Percentiles rank a stretch among this genome's conserved stretches.
Conservation (phyloP, 1,140 invertebrate genomes). For the Asbolus verrucosus region DNA sequence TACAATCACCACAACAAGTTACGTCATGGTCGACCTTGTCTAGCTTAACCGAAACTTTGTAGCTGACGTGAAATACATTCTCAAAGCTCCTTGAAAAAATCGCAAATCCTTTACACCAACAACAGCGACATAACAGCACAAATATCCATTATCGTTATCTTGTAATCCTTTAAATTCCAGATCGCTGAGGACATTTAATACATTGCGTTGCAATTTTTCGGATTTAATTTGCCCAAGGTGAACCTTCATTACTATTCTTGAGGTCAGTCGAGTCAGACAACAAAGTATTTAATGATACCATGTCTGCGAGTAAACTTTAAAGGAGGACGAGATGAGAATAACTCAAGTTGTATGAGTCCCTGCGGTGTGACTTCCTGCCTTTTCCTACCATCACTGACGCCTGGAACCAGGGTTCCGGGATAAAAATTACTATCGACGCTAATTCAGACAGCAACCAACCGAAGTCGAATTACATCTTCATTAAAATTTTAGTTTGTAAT, state of each 20-base stretch:
- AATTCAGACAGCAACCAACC: slow-evolving; percentile 19
- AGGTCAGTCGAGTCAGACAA: slow-evolving; percentile 45
- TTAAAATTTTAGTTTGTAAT: slow-evolving; percentile 35
- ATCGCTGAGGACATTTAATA: slow-evolving; percentile 1
- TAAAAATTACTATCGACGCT: slow-evolving; percentile 40
- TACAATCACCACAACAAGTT: neutral
- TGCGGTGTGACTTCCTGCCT: slow-evolving; percentile 42
- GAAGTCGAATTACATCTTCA: slow-evolving; percentile 22
- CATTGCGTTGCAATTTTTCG: neutral
- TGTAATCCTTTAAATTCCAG: slow-evolving; percentile 17
- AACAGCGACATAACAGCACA: neutral
- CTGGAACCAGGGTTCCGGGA: slow-evolving; percentile 14
- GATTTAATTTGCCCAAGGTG: slow-evolving; percentile 19
- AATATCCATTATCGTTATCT: neutral
- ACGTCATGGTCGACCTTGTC: neutral
- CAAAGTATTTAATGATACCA: slow-evolving; percentile 52
- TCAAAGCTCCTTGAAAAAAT: slow-evolving; percentile 19
- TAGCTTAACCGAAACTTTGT: slow-evolving; percentile 1
- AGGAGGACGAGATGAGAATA: slow-evolving; percentile 53
- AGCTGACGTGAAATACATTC: slow-evolving; percentile 19
- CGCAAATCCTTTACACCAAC: slow-evolving; percentile 12
- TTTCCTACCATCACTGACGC: slow-evolving; percentile 4
- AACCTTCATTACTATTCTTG: too few species aligned
- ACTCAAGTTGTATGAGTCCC: slow-evolving; percentile 52
- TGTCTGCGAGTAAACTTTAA: slow-evolving; percentile 49